Percentiles rank a stretch among this genome's conserved stretches.
Evolutionary conservation across 2,797 vertebrate species (phyloP).

Genomic region (Coendou prehensilis): DNA sequence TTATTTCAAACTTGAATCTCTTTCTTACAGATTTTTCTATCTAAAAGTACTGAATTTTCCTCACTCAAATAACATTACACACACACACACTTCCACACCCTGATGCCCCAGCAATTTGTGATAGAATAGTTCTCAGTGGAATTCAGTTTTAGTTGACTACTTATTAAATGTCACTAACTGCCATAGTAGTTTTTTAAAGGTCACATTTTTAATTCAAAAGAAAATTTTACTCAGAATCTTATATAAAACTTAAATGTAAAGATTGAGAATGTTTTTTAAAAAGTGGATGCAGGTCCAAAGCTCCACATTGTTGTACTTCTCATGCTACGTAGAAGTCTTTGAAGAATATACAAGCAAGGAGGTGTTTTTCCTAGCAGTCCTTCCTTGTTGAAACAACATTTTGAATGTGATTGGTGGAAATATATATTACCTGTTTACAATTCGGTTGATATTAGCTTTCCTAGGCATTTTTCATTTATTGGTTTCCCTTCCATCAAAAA

Average conservation of each 20-base stretch:
- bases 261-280: background rate
- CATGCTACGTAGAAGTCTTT: background rate
- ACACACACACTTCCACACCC: background rate
- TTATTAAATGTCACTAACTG: background rate
- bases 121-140: background rate
- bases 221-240: background rate
- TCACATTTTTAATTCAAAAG: background rate
- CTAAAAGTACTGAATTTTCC: slow-evolving; percentile 24
- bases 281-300: background rate
- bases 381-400: background rate
- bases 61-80: background rate
- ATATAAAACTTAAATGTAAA: background rate
- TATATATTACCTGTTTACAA: background rate
- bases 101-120: background rate
- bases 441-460: background rate
- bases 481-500: background rate
- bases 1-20: background rate
- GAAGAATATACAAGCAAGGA: background rate
- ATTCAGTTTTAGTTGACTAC: background rate
- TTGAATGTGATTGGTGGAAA: background rate
- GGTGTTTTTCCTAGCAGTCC: background rate
- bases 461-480: background rate
- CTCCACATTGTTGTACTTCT: background rate
- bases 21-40: background rate
- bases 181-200: background rate